These are phyloP conservation scores for Melipona bicolor DNA, from an alignment of 2,888 invertebrate species.

Conservation along the genomic window DNA sequence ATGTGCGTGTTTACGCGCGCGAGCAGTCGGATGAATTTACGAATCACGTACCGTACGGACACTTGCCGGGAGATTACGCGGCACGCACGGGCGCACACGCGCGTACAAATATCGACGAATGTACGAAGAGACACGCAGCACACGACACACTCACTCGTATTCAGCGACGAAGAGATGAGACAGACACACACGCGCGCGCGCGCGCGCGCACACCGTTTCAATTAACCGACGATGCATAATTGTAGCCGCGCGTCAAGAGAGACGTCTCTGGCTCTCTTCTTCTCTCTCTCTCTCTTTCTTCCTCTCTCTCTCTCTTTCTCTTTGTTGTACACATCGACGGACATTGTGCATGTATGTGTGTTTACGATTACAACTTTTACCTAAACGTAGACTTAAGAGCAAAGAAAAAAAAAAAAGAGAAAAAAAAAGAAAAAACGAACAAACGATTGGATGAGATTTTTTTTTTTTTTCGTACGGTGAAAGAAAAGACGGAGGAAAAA, in stretches of 20 bases:
- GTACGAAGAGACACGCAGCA: conserved; percentile 6
- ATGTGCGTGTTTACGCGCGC: not conserved
- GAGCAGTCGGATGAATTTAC: conserved; percentile 19
- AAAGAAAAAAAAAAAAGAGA: too few relatives aligned
- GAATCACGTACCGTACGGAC: conserved; percentile 38
- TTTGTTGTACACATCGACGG: conserved; percentile 23
- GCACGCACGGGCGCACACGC: not conserved
- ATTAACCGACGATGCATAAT: conserved; percentile 54
- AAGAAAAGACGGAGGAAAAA: not conserved
- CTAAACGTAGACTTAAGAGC: conserved; percentile 69
- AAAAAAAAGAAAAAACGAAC: too few relatives aligned
- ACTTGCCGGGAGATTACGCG: conserved; percentile 11
- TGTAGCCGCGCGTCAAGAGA: conserved; percentile 43
- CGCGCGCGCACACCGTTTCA: conserved; percentile 48
- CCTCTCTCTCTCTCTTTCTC: not conserved
- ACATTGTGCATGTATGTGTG: conserved; percentile 81
- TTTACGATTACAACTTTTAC: conserved; percentile 73
- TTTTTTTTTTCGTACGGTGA: not conserved
- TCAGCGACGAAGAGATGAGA: conserved; percentile 2
- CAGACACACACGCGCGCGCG: not conserved
- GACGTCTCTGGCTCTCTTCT: not conserved
- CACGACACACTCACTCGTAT: not conserved
- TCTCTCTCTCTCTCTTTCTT: not conserved
- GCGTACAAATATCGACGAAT: not conserved
- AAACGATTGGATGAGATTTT: conserved; percentile 22